Evolutionary conservation across 1,140 invertebrate species (phyloP).

Genomic region (Platyscapa corneri): DNA sequence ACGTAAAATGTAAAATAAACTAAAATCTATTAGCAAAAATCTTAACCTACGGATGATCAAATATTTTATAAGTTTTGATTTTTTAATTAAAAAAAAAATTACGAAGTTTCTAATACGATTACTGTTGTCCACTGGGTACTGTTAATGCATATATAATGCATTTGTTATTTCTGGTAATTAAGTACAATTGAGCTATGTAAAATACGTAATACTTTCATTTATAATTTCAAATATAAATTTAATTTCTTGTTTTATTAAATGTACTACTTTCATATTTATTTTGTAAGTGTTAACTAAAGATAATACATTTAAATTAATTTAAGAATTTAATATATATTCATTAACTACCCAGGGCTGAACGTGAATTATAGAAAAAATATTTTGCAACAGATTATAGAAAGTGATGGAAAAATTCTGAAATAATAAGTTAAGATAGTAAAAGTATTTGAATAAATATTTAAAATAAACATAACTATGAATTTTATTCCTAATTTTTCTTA

Average conservation of each 20-base stretch:
- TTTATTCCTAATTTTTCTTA: constrained; percentile 16
- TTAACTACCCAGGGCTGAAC: constrained; percentile 33
- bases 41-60: constrained; percentile 37
- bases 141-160: constrained; percentile 9
- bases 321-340: constrained; percentile 29
- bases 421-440: neutral
- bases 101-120: constrained; percentile 14
- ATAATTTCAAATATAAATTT: constrained; percentile 8
- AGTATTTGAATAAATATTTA: constrained; percentile 19
- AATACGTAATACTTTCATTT: constrained; percentile 32
- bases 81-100: neutral
- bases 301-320: constrained; percentile 30
- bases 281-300: constrained; percentile 23
- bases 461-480: constrained; percentile 15
- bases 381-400: constrained; percentile 32
- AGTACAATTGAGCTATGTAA: constrained; percentile 46
- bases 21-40: constrained; percentile 9
- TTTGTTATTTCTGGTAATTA: constrained; percentile 42
- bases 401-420: constrained; percentile 36
- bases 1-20: neutral
- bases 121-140: constrained; percentile 24
- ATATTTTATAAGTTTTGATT: constrained; percentile 20
- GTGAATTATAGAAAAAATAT: constrained; percentile 13
- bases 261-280: constrained; percentile 23
- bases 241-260: constrained; percentile 15